Conservation (phyloP, 2,797 vertebrate genomes). For the Tokudaia tokunoshimensis region DNA sequence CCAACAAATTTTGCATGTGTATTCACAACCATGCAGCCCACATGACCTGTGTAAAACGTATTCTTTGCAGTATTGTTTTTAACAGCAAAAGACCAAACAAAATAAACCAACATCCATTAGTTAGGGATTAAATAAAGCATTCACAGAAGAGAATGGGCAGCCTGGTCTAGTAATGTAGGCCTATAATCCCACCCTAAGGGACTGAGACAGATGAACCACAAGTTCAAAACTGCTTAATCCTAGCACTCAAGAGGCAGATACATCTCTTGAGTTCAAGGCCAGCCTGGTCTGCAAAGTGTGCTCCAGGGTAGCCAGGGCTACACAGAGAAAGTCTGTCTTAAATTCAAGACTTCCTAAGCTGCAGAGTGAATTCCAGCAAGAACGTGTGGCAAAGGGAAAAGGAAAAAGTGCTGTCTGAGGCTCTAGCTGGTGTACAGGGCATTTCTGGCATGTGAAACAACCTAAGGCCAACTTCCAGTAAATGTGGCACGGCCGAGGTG, state of each 20-base stretch:
- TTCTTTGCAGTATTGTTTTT: not conserved
- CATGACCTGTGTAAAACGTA: not conserved
- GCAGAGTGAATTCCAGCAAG: not conserved
- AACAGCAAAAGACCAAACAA: not conserved
- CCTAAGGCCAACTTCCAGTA: not conserved
- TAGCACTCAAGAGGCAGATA: not conserved
- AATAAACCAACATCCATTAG: not conserved
- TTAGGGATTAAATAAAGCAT: not conserved
- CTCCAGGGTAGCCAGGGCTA: not conserved
- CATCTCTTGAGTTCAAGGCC: not conserved
- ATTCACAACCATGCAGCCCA: not conserved
- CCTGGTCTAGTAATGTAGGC: not conserved
- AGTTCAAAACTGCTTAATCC: not conserved
- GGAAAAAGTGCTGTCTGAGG: no score
- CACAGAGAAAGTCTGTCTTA: not conserved
- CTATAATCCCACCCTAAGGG: not conserved
- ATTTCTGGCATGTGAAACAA: not conserved
- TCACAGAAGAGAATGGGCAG: not conserved
- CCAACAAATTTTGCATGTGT: not conserved
- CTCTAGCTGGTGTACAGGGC: not conserved
- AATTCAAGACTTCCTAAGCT: not conserved
- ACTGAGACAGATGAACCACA: not conserved
- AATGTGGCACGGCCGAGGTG: not conserved
- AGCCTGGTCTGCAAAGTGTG: not conserved
- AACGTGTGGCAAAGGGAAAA: not conserved